These are phyloP conservation scores for Styela plicata DNA, from an alignment of 23 tunicate species.

Conservation along the genomic window DNA sequence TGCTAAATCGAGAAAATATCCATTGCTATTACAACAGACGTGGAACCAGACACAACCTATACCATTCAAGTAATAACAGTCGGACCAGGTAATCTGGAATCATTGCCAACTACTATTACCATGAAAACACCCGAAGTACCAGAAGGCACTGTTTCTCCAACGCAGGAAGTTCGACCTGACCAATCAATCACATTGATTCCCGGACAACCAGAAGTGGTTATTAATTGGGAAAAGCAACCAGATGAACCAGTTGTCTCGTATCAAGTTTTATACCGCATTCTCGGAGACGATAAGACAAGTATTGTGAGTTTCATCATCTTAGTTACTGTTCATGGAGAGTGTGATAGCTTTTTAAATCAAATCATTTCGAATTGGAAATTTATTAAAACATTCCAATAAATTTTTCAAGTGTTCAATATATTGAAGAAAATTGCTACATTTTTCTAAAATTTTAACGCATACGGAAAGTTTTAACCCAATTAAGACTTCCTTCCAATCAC, in stretches of 20 bases:
- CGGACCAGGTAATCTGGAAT: neutral
- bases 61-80: constrained; percentile 7
- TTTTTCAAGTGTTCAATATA: too few species aligned
- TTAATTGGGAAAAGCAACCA: neutral
- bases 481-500: too few species aligned
- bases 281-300: neutral
- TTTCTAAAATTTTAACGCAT: too few species aligned
- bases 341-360: too few species aligned
- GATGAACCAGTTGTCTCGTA: constrained; percentile 7
- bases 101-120: neutral
- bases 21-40: neutral
- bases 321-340: too few species aligned
- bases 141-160: neutral
- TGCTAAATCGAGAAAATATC: neutral
- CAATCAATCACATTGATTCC: neutral
- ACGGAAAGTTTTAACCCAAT: too few species aligned
- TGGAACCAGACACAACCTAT: constrained; percentile 17
- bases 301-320: constrained; percentile 11
- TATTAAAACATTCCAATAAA: too few species aligned
- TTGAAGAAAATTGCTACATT: too few species aligned
- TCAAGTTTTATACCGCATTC: constrained; percentile 7
- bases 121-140: neutral
- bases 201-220: constrained; percentile 1
- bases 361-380: too few species aligned
- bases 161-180: constrained; percentile 9